phyloP scores from a whole-genome alignment of 2,797 vertebrate species.

The Macropus fuliginosus region DNA sequence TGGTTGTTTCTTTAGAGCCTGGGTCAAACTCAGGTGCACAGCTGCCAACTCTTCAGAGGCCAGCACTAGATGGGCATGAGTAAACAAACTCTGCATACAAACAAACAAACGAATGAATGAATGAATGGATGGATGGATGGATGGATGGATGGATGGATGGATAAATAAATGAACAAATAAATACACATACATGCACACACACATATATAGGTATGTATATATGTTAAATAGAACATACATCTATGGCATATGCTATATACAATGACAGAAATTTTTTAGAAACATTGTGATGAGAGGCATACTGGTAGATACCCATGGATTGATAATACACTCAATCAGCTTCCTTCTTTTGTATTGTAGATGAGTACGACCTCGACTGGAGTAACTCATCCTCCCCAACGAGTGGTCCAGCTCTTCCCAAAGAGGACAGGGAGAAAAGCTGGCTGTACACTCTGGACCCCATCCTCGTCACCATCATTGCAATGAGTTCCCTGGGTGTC shows the following conservation, averaged over 20 bases:
- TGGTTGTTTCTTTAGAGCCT: not conserved
- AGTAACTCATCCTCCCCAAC: constrained; percentile 88
- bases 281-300: not conserved
- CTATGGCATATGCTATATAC: not conserved
- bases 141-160: too few relatives aligned
- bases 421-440: constrained; percentile 93
- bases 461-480: constrained; percentile 98
- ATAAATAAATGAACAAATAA: too few relatives aligned
- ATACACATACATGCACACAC: too few relatives aligned
- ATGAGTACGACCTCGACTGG: constrained; percentile 91
- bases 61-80: not conserved
- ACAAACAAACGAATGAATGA: too few relatives aligned
- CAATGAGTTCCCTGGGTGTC: constrained; percentile 97
- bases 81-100: not conserved
- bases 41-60: not conserved
- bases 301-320: not conserved
- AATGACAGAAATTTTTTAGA: not conserved
- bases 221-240: not conserved
- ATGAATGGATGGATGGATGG: too few relatives aligned
- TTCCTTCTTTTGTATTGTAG: constrained; percentile 82
- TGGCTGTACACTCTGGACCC: constrained; percentile 97
- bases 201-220: not conserved
- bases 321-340: not conserved
- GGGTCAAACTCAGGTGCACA: not conserved
- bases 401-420: constrained; percentile 89